Evolutionary conservation across 2,113 vertebrate species (phyloP).

Genomic region (Limanda limanda): DNA sequence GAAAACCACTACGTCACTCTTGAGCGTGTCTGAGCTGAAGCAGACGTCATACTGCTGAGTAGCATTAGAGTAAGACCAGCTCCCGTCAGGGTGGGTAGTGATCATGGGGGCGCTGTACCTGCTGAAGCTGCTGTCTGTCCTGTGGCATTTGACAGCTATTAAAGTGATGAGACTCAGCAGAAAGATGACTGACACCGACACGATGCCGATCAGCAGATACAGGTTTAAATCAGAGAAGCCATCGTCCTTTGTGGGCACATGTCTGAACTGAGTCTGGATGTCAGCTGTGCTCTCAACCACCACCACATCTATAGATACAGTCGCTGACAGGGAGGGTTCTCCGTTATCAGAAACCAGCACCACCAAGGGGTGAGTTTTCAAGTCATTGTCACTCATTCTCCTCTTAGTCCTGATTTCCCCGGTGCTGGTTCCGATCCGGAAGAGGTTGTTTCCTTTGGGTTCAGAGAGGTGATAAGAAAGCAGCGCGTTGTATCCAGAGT

Average conservation of each 20-base stretch:
- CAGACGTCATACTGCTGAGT: constrained; percentile 14
- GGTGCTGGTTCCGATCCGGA: constrained; percentile 10
- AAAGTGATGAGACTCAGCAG: constrained; percentile 8
- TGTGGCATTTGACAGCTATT: constrained; percentile 8
- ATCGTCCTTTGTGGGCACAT: constrained; percentile 4
- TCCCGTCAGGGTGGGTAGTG: constrained; percentile 14
- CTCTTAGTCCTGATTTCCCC: constrained; percentile 11
- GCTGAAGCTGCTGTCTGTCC: neutral
- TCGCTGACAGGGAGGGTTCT: constrained; percentile 14
- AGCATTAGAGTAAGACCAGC: constrained; percentile 14
- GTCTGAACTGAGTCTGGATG: constrained; percentile 18
- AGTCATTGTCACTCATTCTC: constrained; percentile 10
- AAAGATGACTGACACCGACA: constrained; percentile 10
- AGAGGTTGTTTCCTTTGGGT: constrained; percentile 6
- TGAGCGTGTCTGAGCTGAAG: constrained; percentile 14
- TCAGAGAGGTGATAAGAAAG: constrained; percentile 13
- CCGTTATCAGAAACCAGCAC: constrained; percentile 10
- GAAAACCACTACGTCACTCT: constrained; percentile 14
- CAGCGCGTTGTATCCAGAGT: constrained; percentile 18
- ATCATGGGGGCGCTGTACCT: constrained; percentile 11
- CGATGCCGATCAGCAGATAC: constrained; percentile 11
- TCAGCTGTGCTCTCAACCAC: constrained; percentile 9
- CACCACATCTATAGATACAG: constrained; percentile 11
- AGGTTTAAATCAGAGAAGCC: constrained; percentile 1
- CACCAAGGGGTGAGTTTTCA: constrained; percentile 11